Percentiles rank a stretch among this genome's conserved stretches.
Conservation (phyloP, 2,888 invertebrate species). For the Mactromeris polynyma region DNA sequence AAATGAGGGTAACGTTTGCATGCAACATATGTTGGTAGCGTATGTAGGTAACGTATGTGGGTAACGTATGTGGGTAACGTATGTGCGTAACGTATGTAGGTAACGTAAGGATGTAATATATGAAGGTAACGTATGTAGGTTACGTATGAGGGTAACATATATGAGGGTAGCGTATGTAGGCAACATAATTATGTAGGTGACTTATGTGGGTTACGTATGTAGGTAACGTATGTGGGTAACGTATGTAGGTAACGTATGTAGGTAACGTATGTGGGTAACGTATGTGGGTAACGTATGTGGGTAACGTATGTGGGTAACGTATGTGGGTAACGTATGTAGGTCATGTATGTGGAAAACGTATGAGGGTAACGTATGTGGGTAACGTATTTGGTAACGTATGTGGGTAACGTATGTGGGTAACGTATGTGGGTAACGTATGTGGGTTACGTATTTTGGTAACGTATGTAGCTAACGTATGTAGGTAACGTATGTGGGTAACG, state of each 20-base stretch:
- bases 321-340: not conserved
- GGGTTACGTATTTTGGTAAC: no score
- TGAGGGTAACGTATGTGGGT: no score
- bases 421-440: no score
- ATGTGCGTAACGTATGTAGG: not conserved
- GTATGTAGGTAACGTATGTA: not conserved
- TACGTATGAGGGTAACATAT: not conserved
- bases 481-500: no score
- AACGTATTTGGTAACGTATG: no score
- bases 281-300: not conserved
- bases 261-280: not conserved
- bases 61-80: not conserved
- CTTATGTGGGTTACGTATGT: not conserved
- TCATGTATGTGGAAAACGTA: no score
- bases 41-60: not conserved
- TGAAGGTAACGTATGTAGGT: not conserved
- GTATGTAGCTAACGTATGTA: no score
- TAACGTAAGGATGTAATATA: not conserved
- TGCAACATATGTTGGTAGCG: not conserved
- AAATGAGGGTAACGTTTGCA: not conserved
- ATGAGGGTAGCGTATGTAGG: no score
- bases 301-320: not conserved
- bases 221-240: not conserved
- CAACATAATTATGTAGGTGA: no score
- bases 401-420: no score